These are phyloP conservation scores for Pomatostomus ruficeps DNA, from an alignment of 2,113 vertebrate genomes.

Conservation along the genomic window DNA sequence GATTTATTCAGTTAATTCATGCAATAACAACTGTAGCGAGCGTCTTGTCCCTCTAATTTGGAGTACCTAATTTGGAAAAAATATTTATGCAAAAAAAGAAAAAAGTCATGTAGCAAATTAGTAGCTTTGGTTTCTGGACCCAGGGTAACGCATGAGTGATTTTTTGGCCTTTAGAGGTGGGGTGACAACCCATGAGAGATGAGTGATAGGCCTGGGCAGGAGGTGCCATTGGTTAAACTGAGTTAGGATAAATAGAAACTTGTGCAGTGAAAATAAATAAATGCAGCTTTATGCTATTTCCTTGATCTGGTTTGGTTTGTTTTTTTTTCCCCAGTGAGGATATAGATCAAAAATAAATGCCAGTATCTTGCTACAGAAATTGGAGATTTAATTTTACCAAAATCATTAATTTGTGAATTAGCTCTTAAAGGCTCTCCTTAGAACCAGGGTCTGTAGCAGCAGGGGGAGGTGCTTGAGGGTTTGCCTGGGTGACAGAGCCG, in stretches of 20 bases:
- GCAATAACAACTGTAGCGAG: fast-evolving
- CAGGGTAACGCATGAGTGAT: background rate
- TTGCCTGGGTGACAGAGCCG: fast-evolving
- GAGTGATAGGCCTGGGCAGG: background rate
- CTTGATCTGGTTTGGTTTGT: too few relatives aligned
- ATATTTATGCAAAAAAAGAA: background rate
- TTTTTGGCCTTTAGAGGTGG: background rate
- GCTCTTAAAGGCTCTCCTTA: background rate
- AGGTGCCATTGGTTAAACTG: background rate
- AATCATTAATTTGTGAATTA: background rate
- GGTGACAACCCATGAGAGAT: background rate
- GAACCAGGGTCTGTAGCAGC: background rate
- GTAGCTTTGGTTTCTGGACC: background rate
- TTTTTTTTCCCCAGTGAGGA: background rate
- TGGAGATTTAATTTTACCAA: background rate
- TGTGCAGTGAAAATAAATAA: background rate
- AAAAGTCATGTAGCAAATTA: background rate
- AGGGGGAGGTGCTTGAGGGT: background rate
- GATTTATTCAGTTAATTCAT: background rate
- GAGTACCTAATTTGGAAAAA: too few relatives aligned
- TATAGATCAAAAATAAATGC: background rate
- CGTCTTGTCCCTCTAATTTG: background rate
- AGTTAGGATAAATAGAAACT: background rate
- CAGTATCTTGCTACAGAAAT: background rate
- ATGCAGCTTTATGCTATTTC: background rate